Evolutionary conservation across 1,140 invertebrate genomes (phyloP), one percentile per base, ranked within the genome.

Genomic region (Micrasema longulum): DNA sequence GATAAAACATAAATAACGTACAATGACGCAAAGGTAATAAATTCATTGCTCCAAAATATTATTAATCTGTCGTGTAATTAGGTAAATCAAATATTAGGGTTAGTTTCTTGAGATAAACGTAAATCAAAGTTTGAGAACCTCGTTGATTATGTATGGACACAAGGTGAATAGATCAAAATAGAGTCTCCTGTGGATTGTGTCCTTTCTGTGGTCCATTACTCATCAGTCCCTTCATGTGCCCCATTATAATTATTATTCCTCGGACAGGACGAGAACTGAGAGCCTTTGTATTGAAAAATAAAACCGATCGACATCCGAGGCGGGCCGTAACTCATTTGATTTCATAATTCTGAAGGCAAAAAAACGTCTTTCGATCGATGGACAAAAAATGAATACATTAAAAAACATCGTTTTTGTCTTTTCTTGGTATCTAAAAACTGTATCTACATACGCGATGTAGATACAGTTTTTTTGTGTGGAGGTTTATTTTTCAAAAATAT

Each of bases 121-220:
- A n/a, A n/a, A n/a, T n/a, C 11, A 45, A 45, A 5, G 11, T 45
- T 45, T 45, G 41, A 45, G 41, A 45, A 45, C 12, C 41, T n/a
- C 11, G 3, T 3, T 12, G 41, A 45, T 45, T 45, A 45, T 45
- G 11, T 45, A 45, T 45, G 14, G 14, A 45, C 41, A 45, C 41
- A 16, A 12, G n/a, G 16, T 43, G 36, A 23, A 60, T 60, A 60
- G 55, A 60, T 60, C 55, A 60, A 60, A 60, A 60, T 38, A 60
- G 35, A 60, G 55, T 43, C 55, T 60, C 55, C 55, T 41, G 55
- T 41, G 55, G 55, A 60, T 60, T 38, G 35, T 60, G 55, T 60
- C 55, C 55, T 60, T 55, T 60, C 55, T 20, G n/a, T 12, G 55
- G 55, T 38, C 55, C 36, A 60, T 60, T 60, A 60, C 55, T 60